These are phyloP conservation scores for Mimachlamys varia DNA, from an alignment of 2,888 invertebrate genomes.

Conservation along the genomic window DNA sequence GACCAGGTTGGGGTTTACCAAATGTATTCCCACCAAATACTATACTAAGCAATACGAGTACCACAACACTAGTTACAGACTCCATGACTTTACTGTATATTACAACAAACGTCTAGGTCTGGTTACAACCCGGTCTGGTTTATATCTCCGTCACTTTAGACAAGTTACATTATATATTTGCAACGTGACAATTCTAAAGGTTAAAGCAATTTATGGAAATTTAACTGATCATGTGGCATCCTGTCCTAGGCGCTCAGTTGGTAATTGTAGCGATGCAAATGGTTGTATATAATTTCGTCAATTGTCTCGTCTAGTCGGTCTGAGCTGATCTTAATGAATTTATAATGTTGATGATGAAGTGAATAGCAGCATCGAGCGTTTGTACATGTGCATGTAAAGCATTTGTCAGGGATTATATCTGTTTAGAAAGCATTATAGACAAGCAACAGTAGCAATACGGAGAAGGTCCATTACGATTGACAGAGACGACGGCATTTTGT, in stretches of 20 bases:
- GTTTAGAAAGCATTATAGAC: too few species aligned
- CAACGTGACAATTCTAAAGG: slow-evolving; percentile 6
- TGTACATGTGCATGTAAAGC: too few species aligned
- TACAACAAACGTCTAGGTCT: background rate
- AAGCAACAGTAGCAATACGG: too few species aligned
- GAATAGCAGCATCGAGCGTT: too few species aligned
- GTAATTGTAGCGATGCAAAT: background rate
- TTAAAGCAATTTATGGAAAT: background rate
- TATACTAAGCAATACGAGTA: background rate
- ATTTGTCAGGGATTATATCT: too few species aligned
- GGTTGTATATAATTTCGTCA: background rate
- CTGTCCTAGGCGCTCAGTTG: background rate
- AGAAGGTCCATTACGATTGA: too few species aligned
- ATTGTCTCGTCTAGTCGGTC: background rate
- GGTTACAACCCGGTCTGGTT: background rate
- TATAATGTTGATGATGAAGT: too few species aligned
- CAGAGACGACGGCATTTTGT: too few species aligned
- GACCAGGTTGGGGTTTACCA: background rate
- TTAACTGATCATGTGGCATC: background rate
- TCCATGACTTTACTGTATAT: background rate
- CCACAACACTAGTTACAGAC: background rate
- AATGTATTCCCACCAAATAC: background rate
- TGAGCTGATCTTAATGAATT: too few species aligned
- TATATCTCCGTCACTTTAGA: background rate
- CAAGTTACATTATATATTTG: background rate